Evolutionary conservation across 2,888 invertebrate genomes (phyloP).

Genomic region (Anoncus sp.): DNA sequence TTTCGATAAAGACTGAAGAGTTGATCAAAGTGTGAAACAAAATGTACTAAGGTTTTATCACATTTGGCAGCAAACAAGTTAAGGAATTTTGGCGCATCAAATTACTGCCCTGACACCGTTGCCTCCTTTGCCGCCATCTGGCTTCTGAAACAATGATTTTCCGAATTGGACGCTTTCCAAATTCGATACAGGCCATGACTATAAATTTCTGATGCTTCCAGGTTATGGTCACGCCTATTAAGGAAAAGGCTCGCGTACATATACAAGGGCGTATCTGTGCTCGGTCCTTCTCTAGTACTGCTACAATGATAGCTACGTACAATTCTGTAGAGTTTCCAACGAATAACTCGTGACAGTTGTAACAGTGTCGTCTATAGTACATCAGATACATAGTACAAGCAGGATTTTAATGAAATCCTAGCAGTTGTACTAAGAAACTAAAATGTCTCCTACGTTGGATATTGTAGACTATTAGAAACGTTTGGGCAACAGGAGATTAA

Average conservation of each 20-base stretch:
- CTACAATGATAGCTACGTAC: constrained; percentile 40
- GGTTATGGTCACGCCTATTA: constrained; percentile 62
- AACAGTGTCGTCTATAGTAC: constrained; percentile 6
- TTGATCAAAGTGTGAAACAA: background rate
- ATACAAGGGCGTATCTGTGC: constrained; percentile 40
- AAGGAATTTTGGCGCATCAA: constrained; percentile 31
- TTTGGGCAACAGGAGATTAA: constrained; percentile 16
- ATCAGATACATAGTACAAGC: constrained; percentile 38
- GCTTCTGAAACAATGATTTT: constrained; percentile 60
- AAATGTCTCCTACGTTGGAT: constrained; percentile 35
- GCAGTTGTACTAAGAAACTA: constrained; percentile 24
- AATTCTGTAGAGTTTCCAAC: constrained; percentile 49
- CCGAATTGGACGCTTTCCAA: constrained; percentile 70
- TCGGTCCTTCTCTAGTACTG: constrained; percentile 42
- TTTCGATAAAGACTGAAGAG: background rate
- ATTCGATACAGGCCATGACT: constrained; percentile 61
- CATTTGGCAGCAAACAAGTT: background rate
- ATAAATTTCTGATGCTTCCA: constrained; percentile 54
- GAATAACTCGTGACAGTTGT: constrained; percentile 54
- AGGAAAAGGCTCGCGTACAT: constrained; percentile 56
- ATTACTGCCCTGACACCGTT: constrained; percentile 42
- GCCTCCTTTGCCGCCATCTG: constrained; percentile 22
- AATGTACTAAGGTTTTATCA: background rate
- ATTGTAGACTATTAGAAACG: constrained; percentile 13
- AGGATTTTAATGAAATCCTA: constrained; percentile 57